phyloP scores from a whole-genome alignment of 2,888 invertebrate species.

The Eilema sororculum region DNA sequence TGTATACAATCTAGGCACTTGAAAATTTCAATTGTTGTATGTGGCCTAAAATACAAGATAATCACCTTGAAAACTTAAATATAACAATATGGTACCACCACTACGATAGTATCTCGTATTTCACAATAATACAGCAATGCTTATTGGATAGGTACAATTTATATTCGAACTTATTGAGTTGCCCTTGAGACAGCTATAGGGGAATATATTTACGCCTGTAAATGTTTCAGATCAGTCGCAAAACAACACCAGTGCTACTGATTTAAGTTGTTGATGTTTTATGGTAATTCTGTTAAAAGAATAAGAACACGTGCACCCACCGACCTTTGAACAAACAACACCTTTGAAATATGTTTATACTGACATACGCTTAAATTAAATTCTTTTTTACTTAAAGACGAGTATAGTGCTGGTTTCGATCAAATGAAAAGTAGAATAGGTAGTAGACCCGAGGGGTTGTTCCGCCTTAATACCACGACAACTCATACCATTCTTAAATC shows the following conservation, averaged over 20 bases:
- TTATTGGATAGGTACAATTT: not conserved
- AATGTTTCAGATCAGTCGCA: not conserved
- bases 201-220: not conserved
- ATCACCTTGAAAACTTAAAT: not conserved
- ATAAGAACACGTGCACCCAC: not conserved
- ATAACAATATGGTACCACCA: not conserved
- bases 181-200: not conserved
- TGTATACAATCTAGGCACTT: not conserved
- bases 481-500: no score
- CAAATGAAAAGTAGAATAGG: no score
- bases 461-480: no score
- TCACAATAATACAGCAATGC: not conserved
- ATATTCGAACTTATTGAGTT: not conserved
- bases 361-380: no score
- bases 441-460: no score
- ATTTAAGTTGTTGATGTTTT: not conserved
- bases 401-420: no score
- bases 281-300: not conserved
- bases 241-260: not conserved
- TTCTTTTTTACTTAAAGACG: no score
- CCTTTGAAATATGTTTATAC: no score
- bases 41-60: not conserved
- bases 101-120: not conserved
- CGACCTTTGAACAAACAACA: no score
- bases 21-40: not conserved